phyloP scores from a whole-genome alignment of 2,888 invertebrate genomes.

The Gari tellinella region DNA sequence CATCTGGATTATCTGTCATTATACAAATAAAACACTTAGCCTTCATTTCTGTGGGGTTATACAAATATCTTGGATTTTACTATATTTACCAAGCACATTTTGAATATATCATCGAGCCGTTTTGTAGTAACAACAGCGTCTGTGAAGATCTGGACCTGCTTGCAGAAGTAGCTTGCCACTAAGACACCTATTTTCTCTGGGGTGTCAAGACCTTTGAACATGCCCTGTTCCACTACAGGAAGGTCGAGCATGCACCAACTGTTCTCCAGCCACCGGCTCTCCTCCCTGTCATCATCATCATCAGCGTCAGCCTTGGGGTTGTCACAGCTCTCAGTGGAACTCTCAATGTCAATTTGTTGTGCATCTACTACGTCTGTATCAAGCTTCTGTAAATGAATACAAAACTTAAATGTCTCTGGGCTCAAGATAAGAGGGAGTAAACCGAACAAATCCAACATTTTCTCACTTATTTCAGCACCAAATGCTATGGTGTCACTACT shows the following conservation, averaged over 20 bases:
- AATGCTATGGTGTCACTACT: no score
- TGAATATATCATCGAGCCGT: constrained; percentile 74
- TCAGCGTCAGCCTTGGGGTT: not conserved
- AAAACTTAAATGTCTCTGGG: no score
- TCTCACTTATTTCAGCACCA: no score
- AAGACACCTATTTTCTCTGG: constrained; percentile 72
- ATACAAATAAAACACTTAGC: no score
- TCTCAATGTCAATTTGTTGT: no score
- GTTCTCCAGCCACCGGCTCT: constrained; percentile 37
- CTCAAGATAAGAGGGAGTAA: no score
- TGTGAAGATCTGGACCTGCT: constrained; percentile 75
- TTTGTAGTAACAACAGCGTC: constrained; percentile 69
- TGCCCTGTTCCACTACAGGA: constrained; percentile 23
- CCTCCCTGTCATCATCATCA: constrained; percentile 27
- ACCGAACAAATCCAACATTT: no score
- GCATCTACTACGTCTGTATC: no score
- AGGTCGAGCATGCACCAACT: constrained; percentile 46
- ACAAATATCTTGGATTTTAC: no score
- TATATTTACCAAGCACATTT: constrained; percentile 69
- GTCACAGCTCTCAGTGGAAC: not conserved
- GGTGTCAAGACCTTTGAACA: constrained; percentile 33
- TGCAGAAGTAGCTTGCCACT: constrained; percentile 72
- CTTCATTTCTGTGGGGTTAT: no score
- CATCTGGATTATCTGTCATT: no score
- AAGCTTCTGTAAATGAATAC: no score